These are phyloP conservation scores for Heterodera schachtii DNA, from an alignment of 1,140 invertebrate species.

Conservation along the genomic window DNA sequence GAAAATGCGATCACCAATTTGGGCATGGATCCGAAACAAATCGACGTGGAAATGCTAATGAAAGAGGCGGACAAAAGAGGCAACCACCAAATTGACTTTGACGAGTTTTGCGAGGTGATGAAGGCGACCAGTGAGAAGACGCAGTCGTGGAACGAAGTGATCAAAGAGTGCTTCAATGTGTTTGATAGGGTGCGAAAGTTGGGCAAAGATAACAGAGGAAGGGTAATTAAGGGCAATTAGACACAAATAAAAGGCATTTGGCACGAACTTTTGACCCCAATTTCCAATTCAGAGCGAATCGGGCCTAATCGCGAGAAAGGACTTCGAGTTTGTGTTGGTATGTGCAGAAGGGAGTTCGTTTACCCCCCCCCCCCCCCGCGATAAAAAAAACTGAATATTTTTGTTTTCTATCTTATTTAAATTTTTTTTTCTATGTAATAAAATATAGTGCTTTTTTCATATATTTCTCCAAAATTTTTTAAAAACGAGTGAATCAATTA, in stretches of 20 bases:
- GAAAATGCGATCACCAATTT: slow-evolving; percentile 64
- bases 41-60: slow-evolving; percentile 54
- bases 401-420: too few relatives aligned
- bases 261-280: not conserved
- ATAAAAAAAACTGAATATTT: too few relatives aligned
- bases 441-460: too few relatives aligned
- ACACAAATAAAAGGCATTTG: not conserved
- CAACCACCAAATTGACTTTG: slow-evolving; percentile 64
- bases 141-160: slow-evolving; percentile 61
- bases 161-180: slow-evolving; percentile 62
- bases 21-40: slow-evolving; percentile 54
- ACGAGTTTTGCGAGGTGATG: slow-evolving; percentile 64
- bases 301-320: slow-evolving; percentile 57
- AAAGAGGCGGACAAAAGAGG: slow-evolving; percentile 60
- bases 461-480: too few relatives aligned
- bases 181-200: slow-evolving; percentile 56
- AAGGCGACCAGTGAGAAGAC: slow-evolving; percentile 62
- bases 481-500: too few relatives aligned
- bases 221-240: not conserved
- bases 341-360: not conserved
- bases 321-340: slow-evolving; percentile 61
- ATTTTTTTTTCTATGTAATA: too few relatives aligned
- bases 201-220: not conserved
- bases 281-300: slow-evolving; percentile 54
- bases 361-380: too few relatives aligned